Evolutionary conservation across 1,140 invertebrate genomes (phyloP).

Genomic region (Stenopsyche tienmushanensis): DNA sequence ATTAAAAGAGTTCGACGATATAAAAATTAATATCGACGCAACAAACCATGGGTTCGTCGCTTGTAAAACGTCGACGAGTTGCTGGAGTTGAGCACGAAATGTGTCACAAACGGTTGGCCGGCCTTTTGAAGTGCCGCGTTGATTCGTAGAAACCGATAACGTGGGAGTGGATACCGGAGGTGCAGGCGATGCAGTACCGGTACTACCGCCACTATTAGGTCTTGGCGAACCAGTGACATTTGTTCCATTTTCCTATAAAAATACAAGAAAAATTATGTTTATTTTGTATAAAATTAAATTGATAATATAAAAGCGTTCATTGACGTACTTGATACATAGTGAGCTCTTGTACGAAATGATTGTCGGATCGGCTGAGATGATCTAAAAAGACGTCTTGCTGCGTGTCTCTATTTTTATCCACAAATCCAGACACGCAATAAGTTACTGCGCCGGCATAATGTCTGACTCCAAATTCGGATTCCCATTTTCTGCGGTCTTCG

Average conservation of each 20-base stretch:
- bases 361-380: conserved; percentile 82
- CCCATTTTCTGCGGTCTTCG: conserved; percentile 83
- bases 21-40: background rate
- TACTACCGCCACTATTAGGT: conserved; percentile 22
- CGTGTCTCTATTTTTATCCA: conserved; percentile 95
- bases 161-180: conserved; percentile 21
- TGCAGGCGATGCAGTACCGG: conserved; percentile 19
- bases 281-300: background rate
- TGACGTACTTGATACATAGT: conserved; percentile 70
- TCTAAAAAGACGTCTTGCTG: conserved; percentile 96
- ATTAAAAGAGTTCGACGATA: background rate
- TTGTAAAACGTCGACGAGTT: conserved; percentile 88
- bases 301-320: background rate
- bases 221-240: conserved; percentile 30
- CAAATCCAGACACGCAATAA: conserved; percentile 90
- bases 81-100: conserved; percentile 87
- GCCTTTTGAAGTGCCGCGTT: conserved; percentile 84
- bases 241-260: conserved; percentile 33
- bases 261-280: conserved; percentile 2
- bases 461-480: conserved; percentile 85
- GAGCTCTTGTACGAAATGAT: conserved; percentile 87
- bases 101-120: conserved; percentile 92
- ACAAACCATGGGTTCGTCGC: conserved; percentile 88
- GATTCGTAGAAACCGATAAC: conserved; percentile 60
- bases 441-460: conserved; percentile 96